Evolutionary conservation across 2,797 vertebrate genomes (phyloP), one percentile per base, ranked within the genome.

Genomic region (Crenuchus spilurus): DNA sequence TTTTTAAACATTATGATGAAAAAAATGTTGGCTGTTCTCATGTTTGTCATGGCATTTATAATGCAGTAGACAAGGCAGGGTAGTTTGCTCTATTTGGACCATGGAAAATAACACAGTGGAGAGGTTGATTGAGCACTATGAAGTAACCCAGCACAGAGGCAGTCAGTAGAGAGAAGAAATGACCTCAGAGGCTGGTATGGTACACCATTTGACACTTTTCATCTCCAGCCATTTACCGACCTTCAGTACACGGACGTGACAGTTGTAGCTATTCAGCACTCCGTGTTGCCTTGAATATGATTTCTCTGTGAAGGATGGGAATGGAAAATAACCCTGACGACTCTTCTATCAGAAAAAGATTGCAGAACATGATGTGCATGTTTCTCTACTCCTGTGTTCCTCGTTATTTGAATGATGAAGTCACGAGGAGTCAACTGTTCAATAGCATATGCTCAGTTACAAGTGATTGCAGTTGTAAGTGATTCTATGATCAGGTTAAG

Each of bases 241-340:
- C 33, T 30, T 64, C 18, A 10, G 24, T 42, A 37, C 48, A 41
- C 49, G 39, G 52, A 61, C 55, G 46, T 6, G 70, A 74, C 58
- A 57, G 65, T 20, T 74, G 70, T 49, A 42, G 70, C 58, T 58
- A 70, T 69, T 70, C 55, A 48, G 31, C 31, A 48, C 49, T 7
- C 41, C 18, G 51, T 51, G 46, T 74, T 41, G 33, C 67, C 57
- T 55, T 39, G 48, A 64, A 63, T 72, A 39, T 14, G 67, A 74
- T 69, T 69, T 69, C 57, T 73, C 49, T 44, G 20, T 6, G 18
- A 37, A 49, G 49, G 13, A 22, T 24, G 14, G 4, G n/a, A 62
- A 37, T 64, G 33, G 54, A 72, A 69, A 68, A 55, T 57, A 65
- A 73, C 76, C 57, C 55, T 70, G 58, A 48, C 16, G 41, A 52